Conservation (phyloP, 2,888 invertebrate species). For the Ennomos fuscantarius region DNA sequence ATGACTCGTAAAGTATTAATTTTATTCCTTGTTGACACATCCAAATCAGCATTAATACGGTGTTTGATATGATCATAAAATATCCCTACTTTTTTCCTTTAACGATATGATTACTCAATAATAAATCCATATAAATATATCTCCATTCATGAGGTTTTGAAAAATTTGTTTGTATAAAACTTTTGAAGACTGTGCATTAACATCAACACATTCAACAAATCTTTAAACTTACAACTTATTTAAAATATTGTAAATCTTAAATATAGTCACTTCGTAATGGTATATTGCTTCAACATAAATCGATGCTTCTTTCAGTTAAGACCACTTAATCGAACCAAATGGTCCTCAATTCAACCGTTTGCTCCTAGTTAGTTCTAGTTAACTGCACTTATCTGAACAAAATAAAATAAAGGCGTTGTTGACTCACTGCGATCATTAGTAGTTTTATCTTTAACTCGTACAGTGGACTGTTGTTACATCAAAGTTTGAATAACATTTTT, state of each 20-base stretch:
- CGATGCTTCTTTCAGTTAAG: conserved; percentile 17
- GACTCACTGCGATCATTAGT: conserved; percentile 50
- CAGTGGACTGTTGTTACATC: conserved; percentile 27
- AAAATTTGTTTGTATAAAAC: no score
- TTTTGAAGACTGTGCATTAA: no score
- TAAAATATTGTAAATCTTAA: no score
- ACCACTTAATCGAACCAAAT: conserved; percentile 34
- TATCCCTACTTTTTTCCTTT: background rate
- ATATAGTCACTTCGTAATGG: no score
- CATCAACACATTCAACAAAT: no score
- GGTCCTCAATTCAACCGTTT: conserved; percentile 55
- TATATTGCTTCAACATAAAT: conserved; percentile 12
- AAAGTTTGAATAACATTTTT: conserved; percentile 31
- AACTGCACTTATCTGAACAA: conserved; percentile 62
- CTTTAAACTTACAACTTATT: no score
- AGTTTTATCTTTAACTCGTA: conserved; percentile 35
- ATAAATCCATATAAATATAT: no score
- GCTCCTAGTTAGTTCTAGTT: conserved; percentile 59
- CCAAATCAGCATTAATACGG: conserved; percentile 1
- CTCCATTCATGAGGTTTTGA: no score
- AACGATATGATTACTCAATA: no score
- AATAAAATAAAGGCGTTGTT: conserved; percentile 61
- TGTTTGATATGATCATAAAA: conserved; percentile 2
- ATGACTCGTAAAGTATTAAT: conserved; percentile 1
- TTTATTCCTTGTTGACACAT: background rate